A percentile compares a stretch with the other conserved stretches of the same genome.
phyloP scores from a whole-genome alignment of 2,797 vertebrate genomes.

The Eutrigla gurnardus region DNA sequence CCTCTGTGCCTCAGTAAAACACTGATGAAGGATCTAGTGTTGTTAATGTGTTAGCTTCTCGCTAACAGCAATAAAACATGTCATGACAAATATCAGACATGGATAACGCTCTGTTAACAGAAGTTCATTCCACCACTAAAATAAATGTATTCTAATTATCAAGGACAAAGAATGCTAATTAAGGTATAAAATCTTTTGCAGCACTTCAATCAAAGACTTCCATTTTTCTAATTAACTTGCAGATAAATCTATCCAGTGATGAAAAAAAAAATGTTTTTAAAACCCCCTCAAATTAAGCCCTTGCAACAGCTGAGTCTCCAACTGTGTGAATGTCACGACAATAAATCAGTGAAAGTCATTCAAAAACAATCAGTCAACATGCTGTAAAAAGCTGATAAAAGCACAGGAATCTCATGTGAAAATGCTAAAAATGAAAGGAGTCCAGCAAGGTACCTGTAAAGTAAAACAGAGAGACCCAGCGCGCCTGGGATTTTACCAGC shows the following conservation, averaged over 20 bases:
- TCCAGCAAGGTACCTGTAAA: slow-evolving; percentile 23
- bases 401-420: background rate
- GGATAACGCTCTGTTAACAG: background rate
- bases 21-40: background rate
- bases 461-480: slow-evolving; percentile 6
- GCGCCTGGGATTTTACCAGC: slow-evolving; percentile 27
- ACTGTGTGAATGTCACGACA: background rate
- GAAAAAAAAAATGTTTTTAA: slow-evolving; percentile 21
- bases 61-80: background rate
- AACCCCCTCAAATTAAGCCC: background rate
- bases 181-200: slow-evolving; percentile 9
- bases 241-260: slow-evolving; percentile 12
- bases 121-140: background rate
- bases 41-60: background rate
- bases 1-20: too few species aligned
- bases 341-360: background rate
- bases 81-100: background rate
- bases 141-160: background rate
- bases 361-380: background rate
- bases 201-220: background rate
- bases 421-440: background rate
- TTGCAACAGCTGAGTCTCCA: background rate
- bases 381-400: slow-evolving; percentile 13
- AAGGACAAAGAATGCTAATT: slow-evolving; percentile 23
- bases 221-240: slow-evolving; percentile 33